phyloP scores from a whole-genome alignment of 2,888 invertebrate species.

The Melieria picta region DNA sequence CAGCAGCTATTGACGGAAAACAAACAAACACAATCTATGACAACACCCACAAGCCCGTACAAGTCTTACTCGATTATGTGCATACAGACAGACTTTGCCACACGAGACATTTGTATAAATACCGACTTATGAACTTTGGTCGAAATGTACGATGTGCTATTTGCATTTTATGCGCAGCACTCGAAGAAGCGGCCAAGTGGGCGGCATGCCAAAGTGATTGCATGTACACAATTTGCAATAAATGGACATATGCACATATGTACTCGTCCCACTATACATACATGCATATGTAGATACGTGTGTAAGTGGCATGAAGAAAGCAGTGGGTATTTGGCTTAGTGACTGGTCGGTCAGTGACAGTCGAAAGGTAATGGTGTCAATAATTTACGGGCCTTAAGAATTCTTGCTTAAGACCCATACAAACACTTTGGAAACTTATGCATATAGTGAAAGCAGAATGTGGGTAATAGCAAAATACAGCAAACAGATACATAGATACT shows the following conservation, averaged over 20 bases:
- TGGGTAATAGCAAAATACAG: too few species aligned
- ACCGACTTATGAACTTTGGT: conserved; percentile 1
- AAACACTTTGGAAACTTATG: too few species aligned
- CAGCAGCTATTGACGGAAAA: conserved; percentile 1
- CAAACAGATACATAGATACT: too few species aligned
- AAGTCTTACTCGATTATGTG: not conserved
- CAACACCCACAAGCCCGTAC: not conserved
- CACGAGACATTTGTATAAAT: not conserved
- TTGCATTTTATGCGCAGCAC: not conserved
- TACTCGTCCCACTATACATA: too few species aligned
- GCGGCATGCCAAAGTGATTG: not conserved
- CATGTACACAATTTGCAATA: not conserved
- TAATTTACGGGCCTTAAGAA: too few species aligned
- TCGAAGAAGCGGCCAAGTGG: not conserved
- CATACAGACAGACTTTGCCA: not conserved
- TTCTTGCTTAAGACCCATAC: too few species aligned
- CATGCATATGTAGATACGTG: too few species aligned
- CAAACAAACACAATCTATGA: not conserved
- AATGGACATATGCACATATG: not conserved
- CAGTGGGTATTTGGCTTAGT: too few species aligned
- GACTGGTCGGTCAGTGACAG: too few species aligned
- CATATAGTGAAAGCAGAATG: too few species aligned
- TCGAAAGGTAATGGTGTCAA: too few species aligned
- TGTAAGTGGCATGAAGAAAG: too few species aligned
- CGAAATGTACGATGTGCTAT: not conserved